Base-by-base conservation (phyloP, 2,113 vertebrate species). In the Rhea pennata region DNA sequence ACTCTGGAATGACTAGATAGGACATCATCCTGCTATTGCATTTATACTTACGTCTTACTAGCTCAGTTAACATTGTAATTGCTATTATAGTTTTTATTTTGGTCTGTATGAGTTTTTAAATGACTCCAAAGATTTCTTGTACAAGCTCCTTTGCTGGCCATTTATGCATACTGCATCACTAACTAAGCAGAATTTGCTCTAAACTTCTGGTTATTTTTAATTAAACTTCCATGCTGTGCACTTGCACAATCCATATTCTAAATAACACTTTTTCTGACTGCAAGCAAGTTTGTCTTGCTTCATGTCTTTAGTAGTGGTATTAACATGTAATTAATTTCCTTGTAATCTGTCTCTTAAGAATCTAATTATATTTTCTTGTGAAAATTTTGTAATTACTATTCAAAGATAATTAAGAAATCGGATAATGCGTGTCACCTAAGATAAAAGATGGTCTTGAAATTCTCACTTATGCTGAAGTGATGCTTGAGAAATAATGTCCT, bases 321-420 rank as follows among this genome's bases (percentile, higher is more conserved):
- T 36, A 79, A 91, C 89, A 40, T 15, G 36, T 91, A 91, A 92
- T 74, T 90, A 70, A 73, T 86, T 56, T 71, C 64, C 24, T 80
- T 80, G 39, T 70, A 74, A 70, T 85, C 79, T 76, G n/a, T 33
- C 58, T 84, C 46, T 87, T 84, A 59, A 83, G 58, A 92, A 90
- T 73, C 50, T 73, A 92, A 70, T 91, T 48, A 73, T 31, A 72
- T 70, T 80, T 95, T 83, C 29, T 65, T 83, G 39, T 24, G 61
- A 83, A 90, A 91, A 69, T 72, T 4, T 42, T 92, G 29, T 74
- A 83, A 89, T 93, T 88, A 58, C 24, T 81, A 83, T 53, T 89
- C 22, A 90, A 77, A 77, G 79, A 50, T 89, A 74, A 82, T 87
- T 91, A 93, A 88, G 64, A 73, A 72, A 84, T 80, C 19, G 46